These are phyloP conservation scores for Cyprinus carpio DNA, from an alignment of 2,113 vertebrate species.

Conservation along the genomic window DNA sequence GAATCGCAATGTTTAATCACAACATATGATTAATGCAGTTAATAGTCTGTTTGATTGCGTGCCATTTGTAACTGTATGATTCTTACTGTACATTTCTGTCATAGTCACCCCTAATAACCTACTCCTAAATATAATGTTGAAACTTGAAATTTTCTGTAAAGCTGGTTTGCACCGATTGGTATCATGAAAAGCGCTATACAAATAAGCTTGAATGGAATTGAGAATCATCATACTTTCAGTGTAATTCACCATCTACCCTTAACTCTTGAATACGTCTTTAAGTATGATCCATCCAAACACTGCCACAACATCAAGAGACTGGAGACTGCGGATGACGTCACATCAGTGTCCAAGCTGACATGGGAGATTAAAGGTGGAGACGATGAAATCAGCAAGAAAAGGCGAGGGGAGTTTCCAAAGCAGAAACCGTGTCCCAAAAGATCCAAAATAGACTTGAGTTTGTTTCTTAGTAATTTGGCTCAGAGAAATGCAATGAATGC, in stretches of 20 bases:
- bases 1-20: too few species aligned
- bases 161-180: too few species aligned
- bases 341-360: constrained; percentile 81
- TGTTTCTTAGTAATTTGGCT: constrained; percentile 1
- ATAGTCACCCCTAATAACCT: too few species aligned
- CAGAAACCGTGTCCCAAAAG: constrained; percentile 45
- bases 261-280: constrained; percentile 77
- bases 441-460: neutral
- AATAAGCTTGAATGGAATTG: too few species aligned
- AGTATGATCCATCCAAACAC: constrained; percentile 95
- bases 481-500: neutral
- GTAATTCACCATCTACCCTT: constrained; percentile 66
- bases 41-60: too few species aligned
- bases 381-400: constrained; percentile 80
- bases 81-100: too few species aligned
- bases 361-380: constrained; percentile 82
- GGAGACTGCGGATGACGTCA: constrained; percentile 61
- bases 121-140: too few species aligned
- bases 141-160: too few species aligned
- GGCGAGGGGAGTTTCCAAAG: constrained; percentile 78
- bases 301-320: constrained; percentile 92
- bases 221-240: neutral
- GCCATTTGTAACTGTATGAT: too few species aligned
- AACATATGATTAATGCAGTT: too few species aligned
- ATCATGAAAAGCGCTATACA: too few species aligned